Evolutionary conservation across 2,888 invertebrate species (phyloP).

Genomic region (Pomacea canaliculata): DNA sequence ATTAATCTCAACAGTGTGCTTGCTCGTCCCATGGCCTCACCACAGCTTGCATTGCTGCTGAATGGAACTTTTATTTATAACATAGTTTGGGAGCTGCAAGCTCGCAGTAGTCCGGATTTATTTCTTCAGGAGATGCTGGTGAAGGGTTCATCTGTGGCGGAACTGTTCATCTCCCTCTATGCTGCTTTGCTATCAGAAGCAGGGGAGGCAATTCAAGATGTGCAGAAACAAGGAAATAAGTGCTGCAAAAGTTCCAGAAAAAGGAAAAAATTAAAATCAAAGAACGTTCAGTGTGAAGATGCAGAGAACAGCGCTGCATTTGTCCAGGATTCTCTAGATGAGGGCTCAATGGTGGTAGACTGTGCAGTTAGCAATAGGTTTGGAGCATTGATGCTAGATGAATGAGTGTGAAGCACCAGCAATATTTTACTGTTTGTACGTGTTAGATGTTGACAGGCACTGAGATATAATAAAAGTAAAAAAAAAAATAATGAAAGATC

Average conservation of each 20-base stretch:
- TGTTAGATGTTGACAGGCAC: no score
- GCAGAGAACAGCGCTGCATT: neutral
- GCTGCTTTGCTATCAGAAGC: slow-evolving; percentile 3
- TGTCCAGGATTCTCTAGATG: neutral
- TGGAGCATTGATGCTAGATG: slow-evolving; percentile 11
- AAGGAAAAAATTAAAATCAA: slow-evolving; percentile 9
- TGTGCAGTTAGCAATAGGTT: slow-evolving; percentile 24
- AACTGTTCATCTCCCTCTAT: slow-evolving; percentile 17
- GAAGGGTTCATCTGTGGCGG: slow-evolving; percentile 38
- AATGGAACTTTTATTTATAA: slow-evolving; percentile 64
- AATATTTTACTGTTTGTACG: no score
- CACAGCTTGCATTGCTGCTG: slow-evolving; percentile 45
- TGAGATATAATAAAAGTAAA: no score
- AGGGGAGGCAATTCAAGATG: neutral
- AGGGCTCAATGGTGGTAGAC: neutral
- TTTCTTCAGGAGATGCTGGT: slow-evolving; percentile 49
- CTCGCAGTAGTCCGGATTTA: slow-evolving; percentile 44
- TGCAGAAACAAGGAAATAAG: slow-evolving; percentile 12
- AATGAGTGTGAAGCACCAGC: neutral
- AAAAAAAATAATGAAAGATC: no score
- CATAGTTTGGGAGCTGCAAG: slow-evolving; percentile 48
- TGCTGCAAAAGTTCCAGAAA: slow-evolving; percentile 19
- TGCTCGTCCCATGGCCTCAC: slow-evolving; percentile 42
- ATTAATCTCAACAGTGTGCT: slow-evolving; percentile 63
- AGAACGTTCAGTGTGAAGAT: neutral